Percentiles rank a stretch among this genome's conserved stretches.
Conservation (phyloP, 2,888 invertebrate genomes). For the Dromius quadrimaculatus region DNA sequence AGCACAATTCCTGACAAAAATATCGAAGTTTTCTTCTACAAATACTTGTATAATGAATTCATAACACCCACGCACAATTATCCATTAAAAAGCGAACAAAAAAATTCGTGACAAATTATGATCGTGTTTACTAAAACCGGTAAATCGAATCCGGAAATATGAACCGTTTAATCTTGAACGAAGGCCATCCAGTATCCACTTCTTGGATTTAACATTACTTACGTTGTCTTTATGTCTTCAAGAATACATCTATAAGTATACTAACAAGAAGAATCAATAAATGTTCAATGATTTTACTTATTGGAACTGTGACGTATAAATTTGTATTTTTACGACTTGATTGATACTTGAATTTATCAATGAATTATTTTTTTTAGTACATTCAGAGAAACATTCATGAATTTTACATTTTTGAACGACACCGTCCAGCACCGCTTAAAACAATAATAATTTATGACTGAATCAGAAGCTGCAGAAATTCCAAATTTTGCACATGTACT, state of each 20-base stretch:
- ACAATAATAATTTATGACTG: too few species aligned
- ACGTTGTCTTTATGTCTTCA: constrained; percentile 6
- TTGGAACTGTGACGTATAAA: too few species aligned
- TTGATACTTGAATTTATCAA: too few species aligned
- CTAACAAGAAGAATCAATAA: constrained; percentile 28
- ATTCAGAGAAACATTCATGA: too few species aligned
- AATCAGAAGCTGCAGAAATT: too few species aligned
- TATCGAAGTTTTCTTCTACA: constrained; percentile 18
- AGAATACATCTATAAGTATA: too few species aligned
- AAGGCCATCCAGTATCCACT: constrained; percentile 31
- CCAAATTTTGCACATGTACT: too few species aligned
- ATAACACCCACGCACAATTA: constrained; percentile 35
- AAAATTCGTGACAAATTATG: constrained; percentile 19
- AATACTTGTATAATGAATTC: constrained; percentile 34
- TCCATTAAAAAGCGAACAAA: constrained; percentile 23
- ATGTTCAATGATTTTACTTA: too few species aligned
- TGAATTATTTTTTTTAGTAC: too few species aligned
- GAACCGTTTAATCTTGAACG: constrained; percentile 19
- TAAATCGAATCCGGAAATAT: constrained; percentile 37
- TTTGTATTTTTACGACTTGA: too few species aligned
- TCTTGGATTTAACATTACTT: constrained; percentile 15
- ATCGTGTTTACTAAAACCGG: constrained; percentile 28
- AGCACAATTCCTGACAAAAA: background rate
- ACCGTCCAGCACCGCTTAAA: too few species aligned
- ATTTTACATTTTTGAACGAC: too few species aligned